Evolutionary conservation across 2,888 invertebrate species (phyloP), one percentile per base, ranked within the genome.

Genomic region (Acleris holmiana): DNA sequence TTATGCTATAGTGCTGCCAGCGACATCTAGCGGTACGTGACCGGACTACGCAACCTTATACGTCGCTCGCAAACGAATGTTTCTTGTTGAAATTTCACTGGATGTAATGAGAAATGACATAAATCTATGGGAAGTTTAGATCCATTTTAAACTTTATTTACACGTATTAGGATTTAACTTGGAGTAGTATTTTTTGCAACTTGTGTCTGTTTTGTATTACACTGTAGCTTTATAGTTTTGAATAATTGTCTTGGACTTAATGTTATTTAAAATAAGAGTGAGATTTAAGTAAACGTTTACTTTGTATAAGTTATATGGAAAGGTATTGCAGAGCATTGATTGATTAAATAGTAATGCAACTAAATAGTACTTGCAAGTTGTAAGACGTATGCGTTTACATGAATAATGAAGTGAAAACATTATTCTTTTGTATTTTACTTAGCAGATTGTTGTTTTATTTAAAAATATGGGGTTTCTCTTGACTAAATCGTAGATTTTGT

Each of bases 1-100:
- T 64, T 68, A 66, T 57, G 56, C 56, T 23, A 51, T 47, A 59
- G 61, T 41, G 58, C 59, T 60, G 51, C 46, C 46, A 53, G 56
- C 50, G 68, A 59, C 68, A 68, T 66, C 68, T 68, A 56, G 47
- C 25, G 25, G 62, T 49, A 53, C 68, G 68, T 68, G 68, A 66
- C 56, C 8, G 56, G 60, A 68, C 48, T 66, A 57, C 29, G 35
- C 19, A 57, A 49, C 58, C 53, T 25, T 59, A 5, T 48, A 58
- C 41, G 46, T 50, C 17, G n/a, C 51, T 57, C 18, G 8, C 18
- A n/a, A n/a, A 15, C 18, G 21, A 21, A 41, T 41, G 10, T 18
- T 47, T 47, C 19, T 47, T 44, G 44, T 46, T 19, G 46, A 10
- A 29, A 19, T 29, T 41, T 19, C 21, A 54, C 21, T 19, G 15